Evolutionary conservation across 1,140 invertebrate genomes (phyloP), one percentile per base, ranked within the genome.

Genomic region (Papilio polytes): DNA sequence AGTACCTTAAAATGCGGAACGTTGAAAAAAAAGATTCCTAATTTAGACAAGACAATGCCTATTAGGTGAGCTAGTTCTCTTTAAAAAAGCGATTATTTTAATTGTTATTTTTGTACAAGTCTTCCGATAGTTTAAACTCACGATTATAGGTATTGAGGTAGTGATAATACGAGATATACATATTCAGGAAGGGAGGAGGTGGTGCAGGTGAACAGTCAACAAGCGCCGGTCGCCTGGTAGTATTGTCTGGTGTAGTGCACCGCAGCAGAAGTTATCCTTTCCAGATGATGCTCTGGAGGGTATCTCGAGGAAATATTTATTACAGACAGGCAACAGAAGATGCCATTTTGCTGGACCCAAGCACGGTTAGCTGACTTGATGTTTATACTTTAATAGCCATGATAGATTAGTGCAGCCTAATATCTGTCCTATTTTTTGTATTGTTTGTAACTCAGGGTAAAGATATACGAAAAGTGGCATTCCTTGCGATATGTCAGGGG

Each of bases 401-500:
- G 36, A 41, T 41, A 41, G 7, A 41, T 41, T 41, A 41, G 36
- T 41, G 36, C 12, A 48, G 46, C 46, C 12, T 48, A 1, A 2
- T 48, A 48, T 41, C 7, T 8, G 7, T 7, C 36, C 20, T 22
- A 63, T 26, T 13, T 8, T 41, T 53, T 22, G 15, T 53, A 56
- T 15, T 53, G 12, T 13, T 51, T 77, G 2, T 76, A 36, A 18
- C 22, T 36, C 59, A 98, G 98, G 98, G 98, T 8, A 97, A 98
- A 87, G 96, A 97, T 88, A 97, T 98, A 3, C 96, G 97, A 91
- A 99, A 99, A 95, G 97, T 97, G n/a, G 98, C 98, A 0, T 99
- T 99, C 91, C 97, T 99, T 78, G 97, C 98, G 31, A 98, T 99
- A 92, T 99, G 98, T 95, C 98, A 99, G 97, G 98, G 98, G 41